Base-by-base conservation (phyloP, 64 coral and sea anemone genomes). In the Pachyseris speciosa region DNA sequence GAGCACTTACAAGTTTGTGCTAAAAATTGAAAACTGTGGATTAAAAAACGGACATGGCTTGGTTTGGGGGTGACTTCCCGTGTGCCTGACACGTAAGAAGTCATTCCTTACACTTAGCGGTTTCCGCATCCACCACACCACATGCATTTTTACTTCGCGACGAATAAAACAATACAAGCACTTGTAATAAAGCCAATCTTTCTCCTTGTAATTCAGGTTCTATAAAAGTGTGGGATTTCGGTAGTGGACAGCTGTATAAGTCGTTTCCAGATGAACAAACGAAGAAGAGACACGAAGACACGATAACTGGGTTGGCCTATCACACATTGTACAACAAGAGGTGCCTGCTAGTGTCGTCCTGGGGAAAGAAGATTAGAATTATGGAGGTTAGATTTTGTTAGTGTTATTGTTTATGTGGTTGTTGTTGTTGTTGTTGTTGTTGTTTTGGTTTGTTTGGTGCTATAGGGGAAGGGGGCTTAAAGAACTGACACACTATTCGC, bases 141-240 rank as follows among this genome's bases (percentile, higher is more conserved):
- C n/a, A n/a, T n/a, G n/a, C n/a, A n/a, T n/a, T n/a, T n/a, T n/a
- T n/a, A n/a, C n/a, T n/a, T n/a, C n/a, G n/a, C n/a, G n/a, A n/a
- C n/a, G n/a, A n/a, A n/a, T n/a, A n/a, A n/a, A n/a, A n/a, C n/a
- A n/a, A n/a, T n/a, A n/a, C n/a, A n/a, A n/a, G 9, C 2, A 22
- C 1, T 1, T 52, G 8, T 5, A 20, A 13, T 24, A 3, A 52
- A 28, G 11, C 9, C 12, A 55, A 50, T 68, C 19, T 67, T 71
- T 68, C 7, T 71, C 26, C n/a, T n/a, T n/a, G 31, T 11, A 2
- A 68, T 36, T 19, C 33, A 98, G 96, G 96, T 43, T 95, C 96
- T 22, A 93, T 98, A 26, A 98, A 98, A 69, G 90, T 94, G 15
- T 98, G 96, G 96, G 96, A 98, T 67, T 98, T 98, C 83, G 96